Conservation (phyloP, 2,113 vertebrate genomes). For the Peromyscus californicus region DNA sequence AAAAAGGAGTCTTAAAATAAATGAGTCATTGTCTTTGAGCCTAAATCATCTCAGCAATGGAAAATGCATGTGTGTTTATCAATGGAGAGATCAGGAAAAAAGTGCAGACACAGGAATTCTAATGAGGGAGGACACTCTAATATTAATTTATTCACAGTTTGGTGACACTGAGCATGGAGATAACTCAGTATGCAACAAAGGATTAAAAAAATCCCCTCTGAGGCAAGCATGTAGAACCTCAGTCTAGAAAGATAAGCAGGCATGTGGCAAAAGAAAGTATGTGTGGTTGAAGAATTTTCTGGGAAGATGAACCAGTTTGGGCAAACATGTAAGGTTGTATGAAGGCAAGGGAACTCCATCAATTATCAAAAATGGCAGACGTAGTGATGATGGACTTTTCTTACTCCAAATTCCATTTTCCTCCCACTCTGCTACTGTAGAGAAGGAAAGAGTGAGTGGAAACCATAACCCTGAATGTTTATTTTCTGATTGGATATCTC, state of each 20-base stretch:
- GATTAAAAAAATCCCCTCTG: neutral
- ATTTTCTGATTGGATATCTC: constrained; percentile 30
- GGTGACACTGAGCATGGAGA: accelerated
- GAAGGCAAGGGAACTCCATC: neutral
- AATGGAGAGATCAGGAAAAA: neutral
- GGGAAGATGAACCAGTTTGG: neutral
- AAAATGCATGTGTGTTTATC: neutral
- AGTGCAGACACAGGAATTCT: neutral
- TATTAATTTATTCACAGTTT: neutral
- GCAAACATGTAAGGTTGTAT: neutral
- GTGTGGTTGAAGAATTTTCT: neutral
- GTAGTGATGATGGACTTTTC: neutral
- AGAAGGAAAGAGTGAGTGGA: neutral
- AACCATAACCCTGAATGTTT: constrained; percentile 4
- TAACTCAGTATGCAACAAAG: neutral
- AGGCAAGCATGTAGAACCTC: neutral
- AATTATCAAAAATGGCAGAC: neutral
- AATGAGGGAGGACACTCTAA: neutral
- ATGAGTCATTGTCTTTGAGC: no score
- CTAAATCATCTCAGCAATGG: neutral
- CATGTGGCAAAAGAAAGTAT: no score
- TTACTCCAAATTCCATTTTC: neutral
- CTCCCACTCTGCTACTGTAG: neutral
- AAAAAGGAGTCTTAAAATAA: neutral
- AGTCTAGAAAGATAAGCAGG: neutral